phyloP scores from a whole-genome alignment of 2,888 invertebrate species.

The Pomacea canaliculata region DNA sequence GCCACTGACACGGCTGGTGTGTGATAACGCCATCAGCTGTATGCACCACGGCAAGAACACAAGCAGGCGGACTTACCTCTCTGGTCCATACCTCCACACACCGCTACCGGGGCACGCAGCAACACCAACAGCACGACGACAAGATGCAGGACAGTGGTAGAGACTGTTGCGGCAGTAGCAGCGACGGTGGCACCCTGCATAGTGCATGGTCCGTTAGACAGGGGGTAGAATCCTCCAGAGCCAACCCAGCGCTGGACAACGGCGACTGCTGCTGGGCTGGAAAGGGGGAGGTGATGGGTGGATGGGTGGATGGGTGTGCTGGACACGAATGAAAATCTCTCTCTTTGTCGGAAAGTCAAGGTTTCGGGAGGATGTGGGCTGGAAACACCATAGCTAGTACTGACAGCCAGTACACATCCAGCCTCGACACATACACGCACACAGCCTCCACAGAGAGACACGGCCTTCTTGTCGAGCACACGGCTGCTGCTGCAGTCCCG shows the following conservation, averaged over 20 bases:
- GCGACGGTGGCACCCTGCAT: constrained; percentile 1
- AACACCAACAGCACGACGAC: neutral
- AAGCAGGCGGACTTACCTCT: constrained; percentile 10
- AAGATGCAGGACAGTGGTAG: neutral
- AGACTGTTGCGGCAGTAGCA: neutral
- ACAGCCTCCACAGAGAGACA: too few relatives aligned
- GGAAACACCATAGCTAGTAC: neutral
- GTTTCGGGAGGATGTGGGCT: neutral
- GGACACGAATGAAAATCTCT: neutral
- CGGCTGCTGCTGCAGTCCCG: too few relatives aligned
- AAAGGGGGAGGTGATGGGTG: neutral
- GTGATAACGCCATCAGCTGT: neutral
- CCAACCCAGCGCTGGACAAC: neutral
- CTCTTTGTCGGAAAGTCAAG: neutral
- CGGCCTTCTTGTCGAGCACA: too few relatives aligned
- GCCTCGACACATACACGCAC: too few relatives aligned
- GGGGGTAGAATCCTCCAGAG: neutral
- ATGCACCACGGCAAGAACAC: neutral
- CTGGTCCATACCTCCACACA: constrained; percentile 5
- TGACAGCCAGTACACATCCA: too few relatives aligned
- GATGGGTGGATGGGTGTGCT: neutral
- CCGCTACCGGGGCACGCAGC: neutral
- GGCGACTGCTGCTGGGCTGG: neutral
- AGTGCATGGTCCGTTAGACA: constrained; percentile 20
- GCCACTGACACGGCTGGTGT: neutral